Evolutionary conservation across 2,888 invertebrate genomes (phyloP).

Genomic region (Acanthococcus lagerstroemiae): DNA sequence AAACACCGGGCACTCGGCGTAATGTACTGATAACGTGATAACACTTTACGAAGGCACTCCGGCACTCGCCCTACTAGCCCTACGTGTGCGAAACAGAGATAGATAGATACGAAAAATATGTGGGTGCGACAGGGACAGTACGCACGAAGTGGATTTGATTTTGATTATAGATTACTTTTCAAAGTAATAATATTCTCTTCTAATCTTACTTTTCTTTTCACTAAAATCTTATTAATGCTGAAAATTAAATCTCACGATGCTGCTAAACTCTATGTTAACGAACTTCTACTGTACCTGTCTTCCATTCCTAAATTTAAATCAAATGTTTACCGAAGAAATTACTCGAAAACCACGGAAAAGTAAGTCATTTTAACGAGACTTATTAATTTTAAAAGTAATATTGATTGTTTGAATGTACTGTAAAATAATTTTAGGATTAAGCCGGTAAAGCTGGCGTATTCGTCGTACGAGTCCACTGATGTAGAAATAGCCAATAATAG

Average conservation of each 20-base stretch:
- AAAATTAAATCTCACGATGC: slow-evolving; percentile 7
- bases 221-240: slow-evolving; percentile 14
- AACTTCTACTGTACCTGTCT: background rate
- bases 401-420: background rate
- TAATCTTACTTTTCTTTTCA: too few species aligned
- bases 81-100: too few species aligned
- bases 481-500: slow-evolving; percentile 1
- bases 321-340: background rate
- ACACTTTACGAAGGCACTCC: too few species aligned
- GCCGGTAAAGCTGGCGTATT: slow-evolving; percentile 46
- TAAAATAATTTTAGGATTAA: slow-evolving; percentile 46
- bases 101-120: too few species aligned
- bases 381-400: background rate
- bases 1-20: too few species aligned
- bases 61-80: too few species aligned
- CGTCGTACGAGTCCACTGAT: slow-evolving; percentile 31
- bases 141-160: too few species aligned
- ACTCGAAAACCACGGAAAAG: slow-evolving; percentile 1
- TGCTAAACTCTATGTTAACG: background rate
- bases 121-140: too few species aligned
- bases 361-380: background rate
- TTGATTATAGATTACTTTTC: too few species aligned
- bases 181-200: too few species aligned
- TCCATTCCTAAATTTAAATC: background rate
- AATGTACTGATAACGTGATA: too few species aligned